Conservation (phyloP, 53 echinoderm and acorn worm species). For the Henricia sp. region DNA sequence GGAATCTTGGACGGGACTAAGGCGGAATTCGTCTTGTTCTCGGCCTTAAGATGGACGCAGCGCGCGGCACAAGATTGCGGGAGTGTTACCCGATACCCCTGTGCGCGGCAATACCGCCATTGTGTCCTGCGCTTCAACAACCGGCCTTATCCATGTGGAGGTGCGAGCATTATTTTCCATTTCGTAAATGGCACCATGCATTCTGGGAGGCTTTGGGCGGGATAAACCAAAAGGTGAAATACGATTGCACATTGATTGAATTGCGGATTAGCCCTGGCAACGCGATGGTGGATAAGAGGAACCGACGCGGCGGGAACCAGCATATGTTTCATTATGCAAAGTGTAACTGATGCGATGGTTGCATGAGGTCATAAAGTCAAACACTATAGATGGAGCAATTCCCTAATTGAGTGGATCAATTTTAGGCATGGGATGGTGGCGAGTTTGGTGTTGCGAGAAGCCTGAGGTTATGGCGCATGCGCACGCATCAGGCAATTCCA, state of each 20-base stretch:
- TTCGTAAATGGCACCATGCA: conserved; percentile 7
- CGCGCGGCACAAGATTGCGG: conserved; percentile 22
- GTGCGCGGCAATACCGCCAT: conserved; percentile 49
- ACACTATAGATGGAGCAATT: conserved; percentile 50
- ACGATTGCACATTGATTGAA: conserved; percentile 59
- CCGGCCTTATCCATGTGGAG: background rate
- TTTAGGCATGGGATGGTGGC: conserved; percentile 28
- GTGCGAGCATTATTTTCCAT: conserved; percentile 22
- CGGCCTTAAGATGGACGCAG: background rate
- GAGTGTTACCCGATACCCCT: conserved; percentile 44
- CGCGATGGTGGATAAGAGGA: background rate
- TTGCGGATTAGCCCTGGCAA: conserved; percentile 49
- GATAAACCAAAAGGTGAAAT: conserved; percentile 40
- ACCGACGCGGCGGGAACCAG: background rate
- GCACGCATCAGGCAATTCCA: background rate
- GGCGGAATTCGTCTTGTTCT: background rate
- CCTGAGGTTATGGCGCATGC: background rate
- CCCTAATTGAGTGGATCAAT: conserved; percentile 56
- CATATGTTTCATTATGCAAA: conserved; percentile 59
- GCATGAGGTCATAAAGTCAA: conserved; percentile 50
- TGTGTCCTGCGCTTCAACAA: background rate
- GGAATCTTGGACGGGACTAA: conserved; percentile 3
- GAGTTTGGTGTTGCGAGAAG: background rate
- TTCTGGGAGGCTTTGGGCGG: conserved; percentile 22
- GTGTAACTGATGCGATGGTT: conserved; percentile 46